Conservation (phyloP, 2,113 vertebrate genomes). For the Aspiorhynchus laticeps region DNA sequence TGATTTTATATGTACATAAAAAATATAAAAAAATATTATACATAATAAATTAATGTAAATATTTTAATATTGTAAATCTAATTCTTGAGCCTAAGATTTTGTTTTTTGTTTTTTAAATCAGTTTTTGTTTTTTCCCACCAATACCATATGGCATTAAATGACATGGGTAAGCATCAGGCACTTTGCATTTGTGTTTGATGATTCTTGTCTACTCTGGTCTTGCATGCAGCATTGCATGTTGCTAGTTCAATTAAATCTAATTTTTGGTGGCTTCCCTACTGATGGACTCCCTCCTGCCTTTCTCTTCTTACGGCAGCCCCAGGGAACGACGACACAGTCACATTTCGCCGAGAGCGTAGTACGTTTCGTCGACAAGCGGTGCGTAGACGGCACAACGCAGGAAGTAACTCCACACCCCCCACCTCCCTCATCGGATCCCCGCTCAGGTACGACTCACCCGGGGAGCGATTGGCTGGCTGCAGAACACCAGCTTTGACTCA, state of each 20-base stretch:
- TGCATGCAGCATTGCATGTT: not conserved
- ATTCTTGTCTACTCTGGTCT: not conserved
- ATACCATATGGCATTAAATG: not conserved
- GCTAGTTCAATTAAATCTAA: not conserved
- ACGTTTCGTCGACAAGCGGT: slow-evolving; percentile 99
- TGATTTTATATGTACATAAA: no score
- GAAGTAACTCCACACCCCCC: slow-evolving; percentile 97
- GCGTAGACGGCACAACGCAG: slow-evolving; percentile 97
- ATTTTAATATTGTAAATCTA: no score
- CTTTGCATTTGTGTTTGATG: slow-evolving; percentile 6
- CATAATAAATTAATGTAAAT: no score
- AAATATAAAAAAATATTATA: no score
- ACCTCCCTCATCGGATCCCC: slow-evolving; percentile 97
- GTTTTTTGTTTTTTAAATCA: no score
- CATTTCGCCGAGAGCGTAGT: slow-evolving; percentile 96
- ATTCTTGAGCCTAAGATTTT: no score
- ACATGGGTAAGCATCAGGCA: not conserved
- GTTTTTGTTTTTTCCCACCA: not conserved
- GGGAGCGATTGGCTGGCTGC: not conserved
- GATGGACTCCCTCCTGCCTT: slow-evolving; percentile 47
- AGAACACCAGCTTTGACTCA: not conserved
- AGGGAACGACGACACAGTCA: slow-evolving; percentile 91
- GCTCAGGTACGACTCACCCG: slow-evolving; percentile 85
- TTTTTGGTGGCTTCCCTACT: not conserved
- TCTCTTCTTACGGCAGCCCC: slow-evolving; percentile 89